A percentile compares a stretch with the other conserved stretches of the same genome.
phyloP scores from a whole-genome alignment of 2,113 vertebrate species.

The Leptocoma aspasia region DNA sequence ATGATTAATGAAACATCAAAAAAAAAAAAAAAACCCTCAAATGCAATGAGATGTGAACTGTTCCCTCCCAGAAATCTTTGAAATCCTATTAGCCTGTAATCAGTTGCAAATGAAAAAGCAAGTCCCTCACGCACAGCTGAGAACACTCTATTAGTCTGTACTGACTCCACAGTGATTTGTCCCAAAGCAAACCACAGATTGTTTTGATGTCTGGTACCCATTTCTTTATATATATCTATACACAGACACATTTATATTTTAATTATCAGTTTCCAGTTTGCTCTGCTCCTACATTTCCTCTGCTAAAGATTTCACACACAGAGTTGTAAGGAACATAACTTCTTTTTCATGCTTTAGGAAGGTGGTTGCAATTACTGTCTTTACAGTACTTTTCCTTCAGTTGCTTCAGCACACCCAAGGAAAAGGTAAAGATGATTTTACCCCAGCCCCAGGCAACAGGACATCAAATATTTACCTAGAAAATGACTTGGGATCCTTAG shows the following conservation, averaged over 20 bases:
- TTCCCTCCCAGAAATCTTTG: slow-evolving; percentile 51
- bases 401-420: not conserved
- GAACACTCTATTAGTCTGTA: not conserved
- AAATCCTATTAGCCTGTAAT: slow-evolving; percentile 50
- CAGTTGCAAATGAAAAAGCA: slow-evolving; percentile 35
- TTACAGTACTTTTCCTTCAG: not conserved
- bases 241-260: not conserved
- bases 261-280: slow-evolving; percentile 7
- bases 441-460: not conserved
- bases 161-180: not conserved
- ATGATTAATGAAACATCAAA: not conserved
- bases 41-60: slow-evolving; percentile 29
- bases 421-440: slow-evolving; percentile 15
- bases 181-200: not conserved
- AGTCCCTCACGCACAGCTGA: not conserved
- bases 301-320: not conserved
- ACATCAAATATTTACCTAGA: slow-evolving; percentile 18
- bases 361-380: not conserved
- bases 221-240: not conserved
- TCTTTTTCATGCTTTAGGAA: not conserved
- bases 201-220: not conserved
- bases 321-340: not conserved
- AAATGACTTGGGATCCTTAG: not conserved
- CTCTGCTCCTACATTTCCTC: not conserved
- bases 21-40: not conserved